phyloP scores from a whole-genome alignment of 1,140 invertebrate genomes.

The Megalopta genalis region DNA sequence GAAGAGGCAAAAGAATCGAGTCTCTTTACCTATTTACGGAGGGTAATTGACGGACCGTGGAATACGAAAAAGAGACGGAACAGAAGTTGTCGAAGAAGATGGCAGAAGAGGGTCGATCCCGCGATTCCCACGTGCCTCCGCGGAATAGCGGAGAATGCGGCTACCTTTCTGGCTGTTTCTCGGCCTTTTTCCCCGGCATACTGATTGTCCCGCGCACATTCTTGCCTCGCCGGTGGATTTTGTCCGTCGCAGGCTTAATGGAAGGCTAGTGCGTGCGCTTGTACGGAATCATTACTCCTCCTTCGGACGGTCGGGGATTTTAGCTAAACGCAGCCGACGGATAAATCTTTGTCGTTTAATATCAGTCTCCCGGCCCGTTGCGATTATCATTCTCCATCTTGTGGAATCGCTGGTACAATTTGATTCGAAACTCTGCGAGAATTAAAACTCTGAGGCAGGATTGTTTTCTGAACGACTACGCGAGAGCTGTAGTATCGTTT shows the following conservation, averaged over 20 bases:
- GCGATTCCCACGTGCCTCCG: constrained; percentile 74
- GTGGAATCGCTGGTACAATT: no score
- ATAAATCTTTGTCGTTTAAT: constrained; percentile 9
- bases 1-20: constrained; percentile 18
- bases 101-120: constrained; percentile 53
- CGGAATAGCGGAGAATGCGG: constrained; percentile 48
- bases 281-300: constrained; percentile 54
- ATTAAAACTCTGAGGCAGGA: no score
- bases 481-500: no score
- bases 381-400: neutral
- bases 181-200: constrained; percentile 47
- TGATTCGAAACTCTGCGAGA: no score
- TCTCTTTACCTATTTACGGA: constrained; percentile 74
- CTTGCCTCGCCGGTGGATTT: constrained; percentile 38
- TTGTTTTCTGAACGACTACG: no score
- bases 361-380: neutral
- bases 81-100: constrained; percentile 20
- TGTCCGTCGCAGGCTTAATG: constrained; percentile 53
- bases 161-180: constrained; percentile 46
- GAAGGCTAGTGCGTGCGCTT: constrained; percentile 55
- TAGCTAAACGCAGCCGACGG: constrained; percentile 49
- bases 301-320: constrained; percentile 43
- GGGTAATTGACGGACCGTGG: constrained; percentile 59
- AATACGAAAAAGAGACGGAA: constrained; percentile 1
- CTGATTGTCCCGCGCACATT: constrained; percentile 51